phyloP scores from a whole-genome alignment of 1,140 invertebrate genomes.

The Drosophila pallidifrons region DNA sequence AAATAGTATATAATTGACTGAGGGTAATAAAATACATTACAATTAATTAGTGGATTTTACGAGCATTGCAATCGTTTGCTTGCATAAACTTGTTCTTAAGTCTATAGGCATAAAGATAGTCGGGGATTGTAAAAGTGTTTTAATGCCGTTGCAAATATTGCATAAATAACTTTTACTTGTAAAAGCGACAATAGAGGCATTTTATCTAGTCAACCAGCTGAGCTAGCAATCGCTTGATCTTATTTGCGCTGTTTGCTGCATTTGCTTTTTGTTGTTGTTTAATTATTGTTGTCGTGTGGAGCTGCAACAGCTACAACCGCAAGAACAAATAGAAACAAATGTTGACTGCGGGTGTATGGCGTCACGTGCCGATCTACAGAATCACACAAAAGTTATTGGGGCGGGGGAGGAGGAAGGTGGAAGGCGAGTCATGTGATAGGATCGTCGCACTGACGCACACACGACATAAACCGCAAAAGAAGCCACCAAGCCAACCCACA shows the following conservation, averaged over 20 bases:
- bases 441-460: constrained; percentile 55
- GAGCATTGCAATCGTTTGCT: constrained; percentile 7
- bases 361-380: constrained; percentile 70
- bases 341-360: constrained; percentile 43
- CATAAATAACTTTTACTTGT: constrained; percentile 32
- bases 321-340: constrained; percentile 47
- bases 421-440: constrained; percentile 71
- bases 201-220: constrained; percentile 71
- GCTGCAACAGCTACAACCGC: constrained; percentile 30
- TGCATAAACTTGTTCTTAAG: constrained; percentile 8
- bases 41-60: constrained; percentile 2
- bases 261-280: constrained; percentile 32
- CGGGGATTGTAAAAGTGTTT: constrained; percentile 10
- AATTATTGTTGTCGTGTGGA: constrained; percentile 62
- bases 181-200: constrained; percentile 44
- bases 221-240: constrained; percentile 46
- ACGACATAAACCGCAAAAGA: constrained; percentile 62
- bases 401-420: not conserved
- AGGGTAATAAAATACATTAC: not conserved
- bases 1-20: not conserved
- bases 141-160: constrained; percentile 8
- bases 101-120: constrained; percentile 11
- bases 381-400: constrained; percentile 25
- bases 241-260: constrained; percentile 53
- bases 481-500: not conserved